Conservation (phyloP, 2,797 vertebrate species). For the Coregonus ussuriensis region DNA sequence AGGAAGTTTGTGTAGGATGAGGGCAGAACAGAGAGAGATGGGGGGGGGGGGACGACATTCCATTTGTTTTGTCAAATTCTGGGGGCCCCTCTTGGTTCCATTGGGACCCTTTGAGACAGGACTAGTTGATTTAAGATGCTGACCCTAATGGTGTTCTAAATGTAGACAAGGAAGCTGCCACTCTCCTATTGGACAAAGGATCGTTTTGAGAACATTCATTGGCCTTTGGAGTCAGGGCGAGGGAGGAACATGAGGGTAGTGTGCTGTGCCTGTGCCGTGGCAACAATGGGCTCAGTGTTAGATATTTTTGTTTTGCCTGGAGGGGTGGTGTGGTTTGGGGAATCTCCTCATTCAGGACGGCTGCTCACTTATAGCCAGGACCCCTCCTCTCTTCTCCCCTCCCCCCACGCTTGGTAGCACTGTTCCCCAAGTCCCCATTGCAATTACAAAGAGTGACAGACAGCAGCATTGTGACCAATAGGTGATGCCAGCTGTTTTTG, state of each 20-base stretch:
- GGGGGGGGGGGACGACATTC: neutral
- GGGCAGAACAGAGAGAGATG: neutral
- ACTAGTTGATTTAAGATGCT: conserved; percentile 3
- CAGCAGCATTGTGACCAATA: neutral
- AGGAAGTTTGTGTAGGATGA: conserved; percentile 39
- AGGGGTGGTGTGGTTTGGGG: conserved; percentile 40
- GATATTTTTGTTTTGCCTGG: conserved; percentile 41
- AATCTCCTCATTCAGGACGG: conserved; percentile 56
- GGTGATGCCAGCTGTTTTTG: neutral
- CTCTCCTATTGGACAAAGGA: conserved; percentile 33
- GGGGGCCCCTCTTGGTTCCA: conserved; percentile 1
- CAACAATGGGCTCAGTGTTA: conserved; percentile 64
- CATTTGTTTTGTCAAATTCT: conserved; percentile 9
- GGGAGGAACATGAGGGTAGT: conserved; percentile 19
- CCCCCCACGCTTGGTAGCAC: neutral
- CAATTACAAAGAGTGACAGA: conserved; percentile 6
- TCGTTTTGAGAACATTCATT: conserved; percentile 32
- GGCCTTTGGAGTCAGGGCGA: conserved; percentile 27
- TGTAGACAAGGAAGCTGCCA: conserved; percentile 23
- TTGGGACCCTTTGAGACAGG: conserved; percentile 3
- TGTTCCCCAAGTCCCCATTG: neutral
- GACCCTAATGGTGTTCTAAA: conserved; percentile 32
- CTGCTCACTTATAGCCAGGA: conserved; percentile 25
- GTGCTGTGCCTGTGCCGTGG: conserved; percentile 18
- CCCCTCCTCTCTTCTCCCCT: neutral